These are phyloP conservation scores for Portevinia maculata DNA, from an alignment of 2,888 invertebrate genomes.

Conservation along the genomic window DNA sequence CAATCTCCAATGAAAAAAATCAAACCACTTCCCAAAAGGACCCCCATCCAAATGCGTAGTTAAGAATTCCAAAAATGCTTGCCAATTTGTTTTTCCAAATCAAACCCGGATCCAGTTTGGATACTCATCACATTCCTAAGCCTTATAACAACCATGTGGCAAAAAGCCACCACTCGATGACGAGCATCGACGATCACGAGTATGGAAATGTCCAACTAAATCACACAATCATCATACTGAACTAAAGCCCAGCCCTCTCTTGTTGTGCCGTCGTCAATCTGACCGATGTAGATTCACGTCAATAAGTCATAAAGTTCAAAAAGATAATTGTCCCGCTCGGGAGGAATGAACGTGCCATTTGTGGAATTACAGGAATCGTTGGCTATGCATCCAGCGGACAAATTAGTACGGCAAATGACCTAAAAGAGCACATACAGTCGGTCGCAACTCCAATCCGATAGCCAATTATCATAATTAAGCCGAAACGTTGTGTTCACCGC, in stretches of 20 bases:
- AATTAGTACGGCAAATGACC: constrained; percentile 68
- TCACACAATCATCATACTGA: constrained; percentile 62
- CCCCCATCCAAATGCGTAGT: too few species aligned
- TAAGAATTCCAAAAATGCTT: too few species aligned
- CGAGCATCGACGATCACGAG: constrained; percentile 25
- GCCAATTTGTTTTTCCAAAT: neutral
- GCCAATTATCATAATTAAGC: constrained; percentile 66
- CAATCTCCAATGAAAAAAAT: too few species aligned
- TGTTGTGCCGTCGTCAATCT: constrained; percentile 37
- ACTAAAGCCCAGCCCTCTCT: constrained; percentile 54
- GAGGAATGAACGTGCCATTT: constrained; percentile 35
- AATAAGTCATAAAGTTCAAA: constrained; percentile 62
- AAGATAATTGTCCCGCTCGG: constrained; percentile 35
- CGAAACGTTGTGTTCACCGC: constrained; percentile 28
- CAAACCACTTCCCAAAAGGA: too few species aligned
- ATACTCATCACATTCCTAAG: constrained; percentile 18
- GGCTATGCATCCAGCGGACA: constrained; percentile 37
- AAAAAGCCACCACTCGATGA: constrained; percentile 45
- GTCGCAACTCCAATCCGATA: constrained; percentile 30
- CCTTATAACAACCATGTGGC: constrained; percentile 11
- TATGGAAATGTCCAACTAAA: constrained; percentile 26
- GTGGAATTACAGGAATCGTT: constrained; percentile 63
- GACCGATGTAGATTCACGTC: constrained; percentile 32
- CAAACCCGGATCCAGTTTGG: constrained; percentile 14
- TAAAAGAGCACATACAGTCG: constrained; percentile 53